Conservation (phyloP, 2,888 invertebrate species). For the Cheilosia scutellata region DNA sequence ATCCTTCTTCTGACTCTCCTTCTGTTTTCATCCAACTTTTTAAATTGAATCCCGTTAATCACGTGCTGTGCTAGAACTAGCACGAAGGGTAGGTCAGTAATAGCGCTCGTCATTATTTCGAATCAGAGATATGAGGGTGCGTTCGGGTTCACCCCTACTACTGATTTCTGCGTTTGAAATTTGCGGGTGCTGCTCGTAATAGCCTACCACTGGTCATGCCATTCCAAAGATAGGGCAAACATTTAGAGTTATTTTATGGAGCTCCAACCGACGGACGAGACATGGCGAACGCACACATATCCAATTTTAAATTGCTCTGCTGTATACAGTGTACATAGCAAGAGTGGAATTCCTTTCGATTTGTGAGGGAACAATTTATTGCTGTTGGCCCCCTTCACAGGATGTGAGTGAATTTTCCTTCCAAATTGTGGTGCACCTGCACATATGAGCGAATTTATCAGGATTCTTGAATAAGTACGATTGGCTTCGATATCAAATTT, state of each 20-base stretch:
- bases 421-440: no score
- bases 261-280: no score
- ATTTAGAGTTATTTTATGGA: slow-evolving; percentile 10
- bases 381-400: no score
- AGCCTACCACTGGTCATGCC: background rate
- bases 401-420: no score
- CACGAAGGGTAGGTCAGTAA: slow-evolving; percentile 62
- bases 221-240: slow-evolving; percentile 1
- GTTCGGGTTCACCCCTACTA: background rate
- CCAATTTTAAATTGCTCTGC: slow-evolving; percentile 11
- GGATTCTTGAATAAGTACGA: no score
- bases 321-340: background rate
- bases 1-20: background rate
- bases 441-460: no score
- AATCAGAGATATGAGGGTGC: slow-evolving; percentile 18
- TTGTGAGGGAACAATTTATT: background rate
- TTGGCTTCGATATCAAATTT: no score
- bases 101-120: slow-evolving; percentile 24
- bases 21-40: slow-evolving; percentile 12
- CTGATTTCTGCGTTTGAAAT: slow-evolving; percentile 8
- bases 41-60: slow-evolving; percentile 55
- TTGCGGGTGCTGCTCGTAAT: slow-evolving; percentile 30
- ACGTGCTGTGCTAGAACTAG: slow-evolving; percentile 32
- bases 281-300: slow-evolving; percentile 3
- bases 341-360: background rate